Percentiles rank a stretch among this genome's conserved stretches.
Conservation (phyloP, 2,797 vertebrate genomes). For the Dermochelys coriacea region DNA sequence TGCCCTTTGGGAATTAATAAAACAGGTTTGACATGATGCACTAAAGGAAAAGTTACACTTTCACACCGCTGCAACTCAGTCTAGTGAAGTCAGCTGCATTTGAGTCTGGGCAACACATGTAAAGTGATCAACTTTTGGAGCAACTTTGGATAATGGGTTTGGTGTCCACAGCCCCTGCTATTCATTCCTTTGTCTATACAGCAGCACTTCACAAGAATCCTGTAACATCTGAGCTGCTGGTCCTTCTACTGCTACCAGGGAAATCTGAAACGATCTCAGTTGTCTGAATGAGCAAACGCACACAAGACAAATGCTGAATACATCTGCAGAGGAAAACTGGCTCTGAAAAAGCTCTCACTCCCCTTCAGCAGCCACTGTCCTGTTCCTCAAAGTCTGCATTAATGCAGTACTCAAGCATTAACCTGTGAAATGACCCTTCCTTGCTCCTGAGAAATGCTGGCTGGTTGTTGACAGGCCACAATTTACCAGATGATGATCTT, state of each 20-base stretch:
- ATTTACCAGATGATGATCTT: not conserved
- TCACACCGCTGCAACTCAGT: accelerated
- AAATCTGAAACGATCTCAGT: not conserved
- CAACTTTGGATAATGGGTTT: not conserved
- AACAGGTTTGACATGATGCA: not conserved
- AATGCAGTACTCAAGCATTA: not conserved
- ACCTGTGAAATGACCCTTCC: not conserved
- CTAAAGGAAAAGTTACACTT: not conserved
- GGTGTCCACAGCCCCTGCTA: not conserved
- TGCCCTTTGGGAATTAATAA: not conserved
- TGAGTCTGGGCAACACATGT: not conserved
- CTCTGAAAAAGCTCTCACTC: not conserved
- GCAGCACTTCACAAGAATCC: not conserved
- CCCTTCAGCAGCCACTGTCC: not conserved
- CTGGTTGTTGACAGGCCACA: not conserved
- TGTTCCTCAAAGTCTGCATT: not conserved
- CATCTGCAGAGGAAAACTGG: not conserved
- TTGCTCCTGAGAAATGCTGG: not conserved
- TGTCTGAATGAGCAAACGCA: not conserved
- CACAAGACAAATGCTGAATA: not conserved
- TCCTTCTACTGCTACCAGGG: not conserved
- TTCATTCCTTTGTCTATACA: not conserved
- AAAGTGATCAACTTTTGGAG: not conserved
- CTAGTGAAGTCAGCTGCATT: not conserved
- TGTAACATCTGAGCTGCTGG: not conserved